Conservation (phyloP, 2,888 invertebrate genomes). For the Diarsia dahlii region DNA sequence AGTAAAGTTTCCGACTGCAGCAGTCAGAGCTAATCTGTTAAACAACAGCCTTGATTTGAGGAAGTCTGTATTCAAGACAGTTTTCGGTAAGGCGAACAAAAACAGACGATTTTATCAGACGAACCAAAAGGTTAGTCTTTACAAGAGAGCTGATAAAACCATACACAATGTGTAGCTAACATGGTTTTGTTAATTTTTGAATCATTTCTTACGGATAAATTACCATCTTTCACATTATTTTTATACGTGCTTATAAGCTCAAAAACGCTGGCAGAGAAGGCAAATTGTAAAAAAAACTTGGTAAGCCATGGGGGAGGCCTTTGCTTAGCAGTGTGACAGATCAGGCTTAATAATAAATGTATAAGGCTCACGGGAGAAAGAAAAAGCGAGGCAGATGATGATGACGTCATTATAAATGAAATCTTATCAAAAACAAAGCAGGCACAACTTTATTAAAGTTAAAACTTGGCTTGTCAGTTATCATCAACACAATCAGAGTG, state of each 20-base stretch:
- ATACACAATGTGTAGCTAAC: background rate
- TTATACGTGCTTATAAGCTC: too few relatives aligned
- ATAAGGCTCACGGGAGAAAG: too few relatives aligned
- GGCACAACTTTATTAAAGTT: background rate
- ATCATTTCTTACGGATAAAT: too few relatives aligned
- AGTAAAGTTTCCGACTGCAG: constrained; percentile 16
- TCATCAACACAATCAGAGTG: constrained; percentile 15
- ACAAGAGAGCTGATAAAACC: background rate
- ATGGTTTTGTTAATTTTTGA: background rate
- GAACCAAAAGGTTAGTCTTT: background rate
- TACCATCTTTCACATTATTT: background rate
- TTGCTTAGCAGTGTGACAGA: too few relatives aligned
- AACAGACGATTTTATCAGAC: background rate
- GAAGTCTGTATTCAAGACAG: background rate
- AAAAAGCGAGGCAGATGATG: background rate
- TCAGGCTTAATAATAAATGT: too few relatives aligned
- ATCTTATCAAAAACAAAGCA: background rate
- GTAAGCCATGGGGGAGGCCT: too few relatives aligned
- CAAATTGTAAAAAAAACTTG: too few relatives aligned
- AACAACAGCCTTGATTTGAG: constrained; percentile 9
- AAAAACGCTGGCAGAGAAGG: too few relatives aligned
- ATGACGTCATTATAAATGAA: background rate
- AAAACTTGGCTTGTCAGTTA: constrained; percentile 23
- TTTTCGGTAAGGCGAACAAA: background rate
- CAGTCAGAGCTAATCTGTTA: background rate